These are phyloP conservation scores for Diploptera punctata DNA, from an alignment of 2,888 invertebrate species.

Conservation along the genomic window DNA sequence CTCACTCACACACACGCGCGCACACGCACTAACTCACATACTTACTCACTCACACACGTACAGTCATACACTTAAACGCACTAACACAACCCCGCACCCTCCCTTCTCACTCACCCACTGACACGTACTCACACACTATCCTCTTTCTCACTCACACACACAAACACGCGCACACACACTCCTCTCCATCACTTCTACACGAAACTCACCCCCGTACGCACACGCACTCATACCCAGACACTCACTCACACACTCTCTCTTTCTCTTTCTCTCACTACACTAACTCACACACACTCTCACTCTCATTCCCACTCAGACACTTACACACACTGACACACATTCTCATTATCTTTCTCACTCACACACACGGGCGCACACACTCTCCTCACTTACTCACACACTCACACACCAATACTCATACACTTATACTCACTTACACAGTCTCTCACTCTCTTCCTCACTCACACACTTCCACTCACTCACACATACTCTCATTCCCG, in stretches of 20 bases:
- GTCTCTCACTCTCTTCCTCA: background rate
- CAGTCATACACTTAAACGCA: background rate
- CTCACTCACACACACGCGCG: too few species aligned
- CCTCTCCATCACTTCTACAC: too few species aligned
- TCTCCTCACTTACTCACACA: background rate
- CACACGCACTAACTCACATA: background rate
- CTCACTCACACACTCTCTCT: background rate
- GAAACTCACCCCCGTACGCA: background rate
- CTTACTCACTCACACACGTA: background rate
- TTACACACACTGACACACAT: background rate
- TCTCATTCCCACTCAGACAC: background rate
- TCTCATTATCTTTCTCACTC: background rate
- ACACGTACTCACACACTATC: background rate
- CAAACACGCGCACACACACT: background rate
- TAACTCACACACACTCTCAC: background rate
- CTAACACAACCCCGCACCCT: background rate
- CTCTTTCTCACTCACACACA: background rate
- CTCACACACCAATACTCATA: background rate
- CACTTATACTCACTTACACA: background rate
- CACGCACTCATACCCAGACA: background rate
- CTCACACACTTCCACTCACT: background rate
- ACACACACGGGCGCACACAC: background rate
- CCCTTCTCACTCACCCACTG: too few species aligned
- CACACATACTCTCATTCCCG: background rate
- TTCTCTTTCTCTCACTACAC: background rate